Evolutionary conservation across 2,888 invertebrate genomes (phyloP), one percentile per base, ranked within the genome.

Genomic region (Drosophila yooni): DNA sequence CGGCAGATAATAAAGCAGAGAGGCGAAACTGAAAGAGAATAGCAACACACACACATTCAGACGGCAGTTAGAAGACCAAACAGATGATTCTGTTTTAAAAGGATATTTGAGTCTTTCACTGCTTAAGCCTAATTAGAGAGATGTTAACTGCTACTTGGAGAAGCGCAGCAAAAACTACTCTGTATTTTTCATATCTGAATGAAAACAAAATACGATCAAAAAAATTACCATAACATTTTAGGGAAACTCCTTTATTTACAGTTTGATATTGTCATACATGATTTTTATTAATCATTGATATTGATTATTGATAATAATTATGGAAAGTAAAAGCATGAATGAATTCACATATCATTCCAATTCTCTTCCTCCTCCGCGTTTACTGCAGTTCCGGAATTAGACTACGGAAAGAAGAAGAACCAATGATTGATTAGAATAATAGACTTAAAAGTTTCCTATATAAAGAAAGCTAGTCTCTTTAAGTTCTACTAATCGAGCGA

Each of bases 301-400:
- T 10, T 21, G 18, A 29, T 21, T 27, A 43, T n/a, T 57, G 13
- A 29, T 21, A 29, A 15, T 40, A 8, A n/a, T n/a, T 31, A 21
- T 56, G 31, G 13, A 72, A 70, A 58, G 29, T 7, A 59, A 34
- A 52, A 31, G 13, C 21, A 48, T 34, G 13, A 74, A 58, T 70
- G 36, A 63, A 58, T 58, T 56, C 6, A 54, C 10, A 21, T 13
- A 60, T 70, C 74, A 18, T 79, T 56, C 91, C 91, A 91, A 4
- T 69, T 77, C 59, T 90, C 81, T 0, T 88, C 91, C 6, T 72
- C 80, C 69, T 91, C 91, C 46, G 88, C 62, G 7, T 54, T 74
- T 0, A 3, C 31, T 2, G 89, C 84, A 11, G 53, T 57, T 13
- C 80, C 82, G 1, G 65, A 77, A 0, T 15, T n/a, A 3, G 5